phyloP scores from a whole-genome alignment of 2,113 vertebrate genomes.

The Pachycephala philippinensis region DNA sequence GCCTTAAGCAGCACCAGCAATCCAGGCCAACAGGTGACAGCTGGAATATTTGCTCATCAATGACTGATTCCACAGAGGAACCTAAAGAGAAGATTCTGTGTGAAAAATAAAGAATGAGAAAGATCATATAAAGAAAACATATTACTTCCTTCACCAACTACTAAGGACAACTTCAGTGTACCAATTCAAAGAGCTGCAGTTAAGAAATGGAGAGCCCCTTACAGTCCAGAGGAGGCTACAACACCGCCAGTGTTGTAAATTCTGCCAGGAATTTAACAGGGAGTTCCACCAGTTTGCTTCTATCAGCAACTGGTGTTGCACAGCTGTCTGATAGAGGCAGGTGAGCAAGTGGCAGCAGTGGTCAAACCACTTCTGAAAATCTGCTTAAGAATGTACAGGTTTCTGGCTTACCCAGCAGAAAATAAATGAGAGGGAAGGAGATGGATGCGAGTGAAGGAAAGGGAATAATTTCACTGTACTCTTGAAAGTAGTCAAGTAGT shows the following conservation, averaged over 20 bases:
- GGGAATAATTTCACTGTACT: not conserved
- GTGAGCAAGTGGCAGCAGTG: not conserved
- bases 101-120: not conserved
- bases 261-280: not conserved
- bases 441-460: not conserved
- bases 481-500: not conserved
- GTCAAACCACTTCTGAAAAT: not conserved
- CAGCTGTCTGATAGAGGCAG: not conserved
- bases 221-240: not conserved
- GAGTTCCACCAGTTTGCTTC: not conserved
- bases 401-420: not conserved
- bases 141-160: not conserved
- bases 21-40: not conserved
- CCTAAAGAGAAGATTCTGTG: not conserved
- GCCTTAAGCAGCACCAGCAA: not conserved
- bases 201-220: not conserved
- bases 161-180: not conserved
- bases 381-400: not conserved
- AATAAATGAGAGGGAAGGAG: not conserved
- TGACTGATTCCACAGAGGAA: not conserved
- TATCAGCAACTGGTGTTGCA: not conserved
- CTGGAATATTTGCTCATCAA: not conserved
- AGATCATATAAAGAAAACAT: not conserved
- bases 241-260: not conserved
- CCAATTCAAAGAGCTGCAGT: not conserved